These are phyloP conservation scores for Dasyprocta punctata DNA, from an alignment of 2,113 vertebrate genomes.

Conservation along the genomic window DNA sequence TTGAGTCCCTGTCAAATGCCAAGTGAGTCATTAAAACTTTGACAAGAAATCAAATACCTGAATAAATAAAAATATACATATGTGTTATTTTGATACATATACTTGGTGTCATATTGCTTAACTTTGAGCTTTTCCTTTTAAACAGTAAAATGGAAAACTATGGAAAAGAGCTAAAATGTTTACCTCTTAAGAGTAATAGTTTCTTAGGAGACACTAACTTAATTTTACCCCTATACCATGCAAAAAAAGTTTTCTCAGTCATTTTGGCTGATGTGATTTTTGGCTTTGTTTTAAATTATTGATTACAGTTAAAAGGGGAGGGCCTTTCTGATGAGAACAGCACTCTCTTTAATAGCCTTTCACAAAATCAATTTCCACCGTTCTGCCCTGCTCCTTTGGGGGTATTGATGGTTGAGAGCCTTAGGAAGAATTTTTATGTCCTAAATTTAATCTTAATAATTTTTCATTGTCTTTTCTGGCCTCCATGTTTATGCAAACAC, in stretches of 20 bases:
- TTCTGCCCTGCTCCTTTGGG: slow-evolving; percentile 75
- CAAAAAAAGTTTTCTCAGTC: slow-evolving; percentile 76
- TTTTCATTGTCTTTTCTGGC: slow-evolving; percentile 19
- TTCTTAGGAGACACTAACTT: slow-evolving; percentile 68
- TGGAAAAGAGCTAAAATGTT: slow-evolving; percentile 20
- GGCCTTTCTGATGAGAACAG: slow-evolving; percentile 82
- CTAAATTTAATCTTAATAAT: slow-evolving; percentile 73
- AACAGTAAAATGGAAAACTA: not conserved
- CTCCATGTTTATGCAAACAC: slow-evolving; percentile 44
- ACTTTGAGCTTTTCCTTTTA: slow-evolving; percentile 41
- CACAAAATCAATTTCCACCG: slow-evolving; percentile 85
- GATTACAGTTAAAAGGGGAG: slow-evolving; percentile 83
- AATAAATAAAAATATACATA: slow-evolving; percentile 11
- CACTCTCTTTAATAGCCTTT: slow-evolving; percentile 85
- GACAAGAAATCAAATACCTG: slow-evolving; percentile 38
- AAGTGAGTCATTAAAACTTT: slow-evolving; percentile 7
- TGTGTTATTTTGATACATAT: not conserved
- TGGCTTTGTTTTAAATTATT: slow-evolving; percentile 86
- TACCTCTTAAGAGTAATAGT: slow-evolving; percentile 65
- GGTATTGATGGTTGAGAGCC: slow-evolving; percentile 72
- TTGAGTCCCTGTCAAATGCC: not conserved
- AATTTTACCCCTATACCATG: slow-evolving; percentile 73
- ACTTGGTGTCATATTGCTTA: not conserved
- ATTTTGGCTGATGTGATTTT: slow-evolving; percentile 83
- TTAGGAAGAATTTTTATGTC: slow-evolving; percentile 75